Evolutionary conservation across 1,140 invertebrate species (phyloP).

Genomic region (Drosophila pseudoananassae): DNA sequence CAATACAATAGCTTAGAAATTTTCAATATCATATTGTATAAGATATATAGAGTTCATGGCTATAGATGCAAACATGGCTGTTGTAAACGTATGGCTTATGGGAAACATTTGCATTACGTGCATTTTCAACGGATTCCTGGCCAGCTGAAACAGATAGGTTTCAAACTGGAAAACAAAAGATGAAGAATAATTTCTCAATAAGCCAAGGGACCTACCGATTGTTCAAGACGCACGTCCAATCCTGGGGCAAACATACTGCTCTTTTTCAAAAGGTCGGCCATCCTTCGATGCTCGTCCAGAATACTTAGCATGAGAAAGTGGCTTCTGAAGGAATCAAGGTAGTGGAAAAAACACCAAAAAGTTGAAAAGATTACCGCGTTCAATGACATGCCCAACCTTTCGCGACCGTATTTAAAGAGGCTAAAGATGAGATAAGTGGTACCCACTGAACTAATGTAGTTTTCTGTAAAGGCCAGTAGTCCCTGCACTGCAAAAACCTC

Average conservation of each 20-base stretch:
- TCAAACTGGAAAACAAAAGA: conserved; percentile 17
- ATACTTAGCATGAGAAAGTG: background rate
- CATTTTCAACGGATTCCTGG: conserved; percentile 21
- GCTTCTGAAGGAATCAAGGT: conserved; percentile 3
- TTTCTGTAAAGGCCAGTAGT: conserved; percentile 3
- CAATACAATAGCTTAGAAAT: background rate
- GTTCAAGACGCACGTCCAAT: conserved; percentile 26
- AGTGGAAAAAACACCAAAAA: conserved; percentile 16
- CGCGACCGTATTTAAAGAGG: background rate
- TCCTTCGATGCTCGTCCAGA: conserved; percentile 6
- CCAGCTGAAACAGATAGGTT: conserved; percentile 24
- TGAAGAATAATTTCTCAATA: background rate
- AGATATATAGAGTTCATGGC: conserved; percentile 20
- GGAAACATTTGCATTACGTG: conserved; percentile 10
- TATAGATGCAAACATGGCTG: conserved; percentile 13
- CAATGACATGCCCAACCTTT: background rate
- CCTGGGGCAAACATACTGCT: conserved; percentile 11
- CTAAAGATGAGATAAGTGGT: conserved; percentile 10
- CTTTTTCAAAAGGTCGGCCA: conserved; percentile 13
- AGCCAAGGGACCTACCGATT: conserved; percentile 3
- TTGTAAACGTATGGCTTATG: background rate
- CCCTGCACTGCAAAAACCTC: conserved; percentile 7
- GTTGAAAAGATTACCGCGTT: background rate
- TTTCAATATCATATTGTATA: conserved; percentile 41
- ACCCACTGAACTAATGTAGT: conserved; percentile 12